Base-by-base conservation (phyloP, 2,888 invertebrate genomes). In the Lampropteryx suffumata region DNA sequence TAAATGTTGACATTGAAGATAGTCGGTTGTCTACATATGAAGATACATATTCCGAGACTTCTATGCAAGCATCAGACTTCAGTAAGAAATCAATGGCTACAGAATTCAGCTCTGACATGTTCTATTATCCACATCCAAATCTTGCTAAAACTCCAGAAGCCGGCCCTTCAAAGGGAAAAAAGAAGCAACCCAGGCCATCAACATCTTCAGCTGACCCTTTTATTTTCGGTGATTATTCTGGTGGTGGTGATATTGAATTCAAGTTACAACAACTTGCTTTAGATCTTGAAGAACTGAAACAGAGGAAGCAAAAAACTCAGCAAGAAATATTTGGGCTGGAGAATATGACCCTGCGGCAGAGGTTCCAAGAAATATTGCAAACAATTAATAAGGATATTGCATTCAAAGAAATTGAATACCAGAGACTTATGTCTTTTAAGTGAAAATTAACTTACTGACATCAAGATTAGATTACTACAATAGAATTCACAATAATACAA, bases 261-360 rank as follows among this genome's bases (percentile, higher is more conserved):
- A 93, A 95, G 62, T 91, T 97, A 60, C 93, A 93, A 44, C 94
- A 95, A 62, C 77, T 97, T 3, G 92, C 94, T 40, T 85, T 92
- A 8, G 96, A 97, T 76, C 83, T 97, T 37, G 93, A 93, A 13
- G 95, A 96, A 59, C 81, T 97, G 7, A 94, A 94, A 66, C 92
- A 93, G 29, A 92, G 95, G 43, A 91, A 96, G 53, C 92, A 94
- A 44, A 94, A 95, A 65, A 97, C 97, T 58, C 96, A 97, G 69
- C 92, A 94, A 60, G 96, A 97, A 82, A 94, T 98, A 55, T 93
- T 95, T 12, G 95, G 94, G 40, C 96, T 97, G 73, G 97, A 97
- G 72, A 98, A 97, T 79, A 91, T 94, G 59, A 95, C 96, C 4
- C 79, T 98, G 9, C 90, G 95, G 33, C 96, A 96, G 78, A 90